These are phyloP conservation scores for Epinephelus awoara DNA, from an alignment of 2,797 vertebrate species.

Conservation along the genomic window DNA sequence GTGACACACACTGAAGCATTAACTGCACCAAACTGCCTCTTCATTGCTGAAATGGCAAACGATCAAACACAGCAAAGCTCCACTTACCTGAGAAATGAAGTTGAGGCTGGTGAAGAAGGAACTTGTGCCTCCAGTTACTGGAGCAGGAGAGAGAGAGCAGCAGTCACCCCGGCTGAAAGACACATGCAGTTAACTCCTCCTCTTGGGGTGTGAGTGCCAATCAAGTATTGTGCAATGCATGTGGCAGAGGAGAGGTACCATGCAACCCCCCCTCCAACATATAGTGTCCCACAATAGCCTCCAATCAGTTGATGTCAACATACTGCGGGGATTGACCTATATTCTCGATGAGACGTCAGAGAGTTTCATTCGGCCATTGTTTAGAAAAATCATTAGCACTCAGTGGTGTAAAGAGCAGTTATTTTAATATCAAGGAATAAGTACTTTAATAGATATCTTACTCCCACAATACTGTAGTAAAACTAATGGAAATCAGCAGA, in stretches of 20 bases:
- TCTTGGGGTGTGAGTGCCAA: constrained; percentile 72
- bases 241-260: constrained; percentile 49
- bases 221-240: constrained; percentile 76
- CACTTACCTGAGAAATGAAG: constrained; percentile 80
- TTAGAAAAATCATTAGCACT: background rate
- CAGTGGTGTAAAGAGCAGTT: background rate
- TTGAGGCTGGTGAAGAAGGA: constrained; percentile 78
- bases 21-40: background rate
- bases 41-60: background rate
- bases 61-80: constrained; percentile 8
- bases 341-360: background rate
- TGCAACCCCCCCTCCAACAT: constrained; percentile 14
- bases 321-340: background rate
- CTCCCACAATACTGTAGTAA: background rate
- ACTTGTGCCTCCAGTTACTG: constrained; percentile 83
- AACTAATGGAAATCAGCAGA: background rate
- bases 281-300: constrained; percentile 54
- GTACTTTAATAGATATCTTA: background rate
- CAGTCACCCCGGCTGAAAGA: constrained; percentile 62
- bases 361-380: background rate
- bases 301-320: constrained; percentile 61
- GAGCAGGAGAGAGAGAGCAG: constrained; percentile 83
- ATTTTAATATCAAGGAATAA: too few species aligned
- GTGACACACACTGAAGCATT: background rate
- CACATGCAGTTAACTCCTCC: constrained; percentile 85